Base-by-base conservation (phyloP, 2,888 invertebrate genomes). In the Torymus tubicola region DNA sequence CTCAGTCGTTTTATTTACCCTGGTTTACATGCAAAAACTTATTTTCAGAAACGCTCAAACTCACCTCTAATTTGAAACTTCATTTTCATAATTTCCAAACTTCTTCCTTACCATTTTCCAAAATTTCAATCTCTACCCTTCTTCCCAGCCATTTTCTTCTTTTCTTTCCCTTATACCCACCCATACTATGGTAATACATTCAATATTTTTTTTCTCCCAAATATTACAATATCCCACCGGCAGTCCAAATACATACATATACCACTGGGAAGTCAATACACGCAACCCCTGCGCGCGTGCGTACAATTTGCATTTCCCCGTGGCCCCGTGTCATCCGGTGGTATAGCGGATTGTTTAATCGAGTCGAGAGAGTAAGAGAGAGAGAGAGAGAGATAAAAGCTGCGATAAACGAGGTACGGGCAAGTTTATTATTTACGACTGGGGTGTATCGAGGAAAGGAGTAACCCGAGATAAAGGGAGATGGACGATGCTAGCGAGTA, bases 401-500 rank as follows among this genome's bases (percentile, higher is more conserved):
- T n/a, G 67, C 65, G 67, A 80, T 71, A 76, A 72, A 72, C 67
- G 67, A 74, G 53, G 52, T 55, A 31, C 53, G 57, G 11, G 42
- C n/a, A 71, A 70, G 42, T 78, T 70, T 77, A 77, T 77, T 77
- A 78, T 78, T 78, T 78, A 78, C 61, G 60, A 67, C 18, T 18
- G 21, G 42, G 42, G n/a, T 69, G 55, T 78, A 31, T 2, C 53
- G 63, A 52, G 52, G 8, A 24, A 52, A 2, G 53, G n/a, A 12
- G 14, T n/a, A n/a, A 1, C 18, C 21, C 67, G 68, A 67, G 68
- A 73, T 78, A 78, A 68, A 68, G 68, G 63, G 50, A 68, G 71
- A 63, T 52, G 21, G 52, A 57, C 24, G 57, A n/a, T n/a, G 81
- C 80, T 21, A 21, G 81, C 79, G 83, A 82, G 84, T 85, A 85